Evolutionary conservation across 2,797 vertebrate species (phyloP), one percentile per base, ranked within the genome.

Genomic region (Oreochromis grahami): DNA sequence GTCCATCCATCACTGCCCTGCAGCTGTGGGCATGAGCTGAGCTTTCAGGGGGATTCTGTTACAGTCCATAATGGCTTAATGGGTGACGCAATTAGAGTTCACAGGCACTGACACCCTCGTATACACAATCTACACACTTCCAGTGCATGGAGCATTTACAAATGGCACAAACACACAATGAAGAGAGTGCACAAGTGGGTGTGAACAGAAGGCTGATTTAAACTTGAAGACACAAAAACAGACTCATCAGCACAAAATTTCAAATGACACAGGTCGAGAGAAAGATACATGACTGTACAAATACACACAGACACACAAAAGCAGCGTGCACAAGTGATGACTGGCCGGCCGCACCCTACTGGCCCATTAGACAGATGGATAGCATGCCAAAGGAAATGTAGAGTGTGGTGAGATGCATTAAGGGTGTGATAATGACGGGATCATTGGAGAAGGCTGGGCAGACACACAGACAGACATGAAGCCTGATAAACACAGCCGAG

Each of bases 41-140:
- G 93, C 94, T 95, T 94, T 95, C 92, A 92, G 91, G 84, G 29
- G 94, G 94, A 94, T 96, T 92, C 87, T 70, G 95, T 96, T 96
- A 95, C 96, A 94, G 83, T 77, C 88, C 88, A 83, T 94, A 88
- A 95, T 93, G 89, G 89, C 87, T 89, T 94, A 91, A 95, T 94
- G 91, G 91, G 90, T 86, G 88, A 92, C 48, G 81, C 84, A 87
- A 87, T 88, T 87, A 78, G 77, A 87, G 84, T 91, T 84, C 84
- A 88, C 82, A 43, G 82, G 76, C 86, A 81, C 88, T 48, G 72
- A 74, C 86, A 86, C 86, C 85, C 81, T 43, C 48, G 70, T 82
- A 83, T 24, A 77, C 26, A 26, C 52, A 29, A 26, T 34, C 70
- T 43, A 77, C 48, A 79, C 34, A 19, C 52, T 24, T 29, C 70